phyloP scores from a whole-genome alignment of 2,113 vertebrate genomes.

The Istiophorus platypterus region DNA sequence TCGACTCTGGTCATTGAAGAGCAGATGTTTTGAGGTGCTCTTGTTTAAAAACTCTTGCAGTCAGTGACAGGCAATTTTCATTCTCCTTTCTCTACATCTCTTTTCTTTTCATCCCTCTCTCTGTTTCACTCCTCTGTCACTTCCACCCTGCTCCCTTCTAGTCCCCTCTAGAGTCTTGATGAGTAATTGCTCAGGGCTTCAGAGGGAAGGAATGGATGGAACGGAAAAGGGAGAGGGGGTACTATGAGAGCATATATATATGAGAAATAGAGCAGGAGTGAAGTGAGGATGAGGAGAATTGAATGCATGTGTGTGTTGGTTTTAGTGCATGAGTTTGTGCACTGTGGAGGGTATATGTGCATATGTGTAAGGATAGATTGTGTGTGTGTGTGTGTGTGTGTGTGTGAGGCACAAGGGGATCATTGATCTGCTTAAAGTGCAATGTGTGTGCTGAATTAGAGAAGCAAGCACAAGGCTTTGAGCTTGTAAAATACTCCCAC shows the following conservation, averaged over 20 bases:
- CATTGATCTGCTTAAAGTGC: conserved; percentile 85
- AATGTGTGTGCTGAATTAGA: conserved; percentile 79
- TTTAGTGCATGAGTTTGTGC: conserved; percentile 31
- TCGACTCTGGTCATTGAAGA: conserved; percentile 54
- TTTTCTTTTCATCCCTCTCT: conserved; percentile 53
- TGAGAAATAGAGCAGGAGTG: conserved; percentile 44
- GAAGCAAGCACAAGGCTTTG: conserved; percentile 73
- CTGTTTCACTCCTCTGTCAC: conserved; percentile 26
- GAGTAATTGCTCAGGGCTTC: conserved; percentile 82
- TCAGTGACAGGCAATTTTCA: conserved; percentile 44
- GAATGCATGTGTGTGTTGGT: conserved; percentile 35
- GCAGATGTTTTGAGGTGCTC: conserved; percentile 66
- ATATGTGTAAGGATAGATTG: conserved; percentile 30
- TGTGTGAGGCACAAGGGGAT: conserved; percentile 73
- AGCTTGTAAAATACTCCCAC: conserved; percentile 81
- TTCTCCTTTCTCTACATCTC: conserved; percentile 28
- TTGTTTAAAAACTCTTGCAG: conserved; percentile 10
- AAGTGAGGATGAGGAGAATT: conserved; percentile 47
- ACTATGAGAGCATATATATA: conserved; percentile 48
- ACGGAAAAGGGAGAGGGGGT: conserved; percentile 41
- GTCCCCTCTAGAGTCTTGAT: conserved; percentile 72
- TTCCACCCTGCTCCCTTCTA: conserved; percentile 38
- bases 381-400: conserved; percentile 20
- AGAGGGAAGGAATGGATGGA: conserved; percentile 70
- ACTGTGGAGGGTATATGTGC: conserved; percentile 27